Conservation (phyloP, 2,113 vertebrate species). For the Catagonus wagneri region DNA sequence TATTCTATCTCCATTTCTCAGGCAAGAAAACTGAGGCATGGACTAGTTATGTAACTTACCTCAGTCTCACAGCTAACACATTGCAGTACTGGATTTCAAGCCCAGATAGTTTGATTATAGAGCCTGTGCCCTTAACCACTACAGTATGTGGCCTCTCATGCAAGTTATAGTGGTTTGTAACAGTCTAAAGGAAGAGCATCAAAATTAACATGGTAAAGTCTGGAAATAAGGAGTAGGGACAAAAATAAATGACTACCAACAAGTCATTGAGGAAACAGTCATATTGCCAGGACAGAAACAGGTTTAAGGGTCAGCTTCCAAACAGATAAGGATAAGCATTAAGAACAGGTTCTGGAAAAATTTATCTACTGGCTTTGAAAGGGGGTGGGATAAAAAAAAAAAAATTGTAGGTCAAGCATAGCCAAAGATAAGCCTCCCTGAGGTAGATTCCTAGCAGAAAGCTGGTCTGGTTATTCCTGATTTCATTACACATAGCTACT, state of each 20-base stretch:
- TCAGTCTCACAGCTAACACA: neutral
- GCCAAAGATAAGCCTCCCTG: neutral
- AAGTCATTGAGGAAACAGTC: neutral
- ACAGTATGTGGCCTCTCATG: neutral
- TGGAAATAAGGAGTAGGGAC: neutral
- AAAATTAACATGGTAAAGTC: neutral
- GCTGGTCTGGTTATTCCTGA: neutral
- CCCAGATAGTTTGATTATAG: neutral
- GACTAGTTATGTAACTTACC: neutral
- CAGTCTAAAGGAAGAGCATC: neutral
- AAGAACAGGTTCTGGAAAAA: neutral
- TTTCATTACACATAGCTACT: neutral
- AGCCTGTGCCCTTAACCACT: neutral
- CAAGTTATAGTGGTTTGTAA: neutral
- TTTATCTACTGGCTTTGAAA: neutral
- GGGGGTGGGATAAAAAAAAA: neutral
- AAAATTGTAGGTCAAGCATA: neutral
- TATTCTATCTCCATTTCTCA: neutral
- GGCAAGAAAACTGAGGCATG: neutral
- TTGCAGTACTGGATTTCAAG: neutral
- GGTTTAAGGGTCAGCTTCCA: neutral
- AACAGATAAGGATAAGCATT: neutral
- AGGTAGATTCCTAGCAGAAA: slow-evolving; percentile 22
- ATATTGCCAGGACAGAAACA: neutral
- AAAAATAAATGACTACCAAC: neutral